Evolutionary conservation across 2,797 vertebrate genomes (phyloP), one percentile per base, ranked within the genome.

Genomic region (Spea hammondii): DNA sequence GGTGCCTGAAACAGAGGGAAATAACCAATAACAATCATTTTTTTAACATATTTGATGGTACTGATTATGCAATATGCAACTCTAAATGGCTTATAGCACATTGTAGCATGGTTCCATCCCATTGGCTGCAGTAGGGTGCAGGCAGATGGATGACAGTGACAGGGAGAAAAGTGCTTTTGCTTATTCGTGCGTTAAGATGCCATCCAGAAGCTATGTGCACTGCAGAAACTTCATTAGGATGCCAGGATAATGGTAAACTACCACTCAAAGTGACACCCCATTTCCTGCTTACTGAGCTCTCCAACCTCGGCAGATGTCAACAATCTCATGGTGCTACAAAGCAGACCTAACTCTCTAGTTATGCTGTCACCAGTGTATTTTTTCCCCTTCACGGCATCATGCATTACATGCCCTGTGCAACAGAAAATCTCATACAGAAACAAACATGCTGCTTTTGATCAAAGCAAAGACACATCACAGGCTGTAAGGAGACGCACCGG

Each of bases 151-250:
- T 94, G 92, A 92, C 95, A 93, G 92, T 92, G 91, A 91, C 90
- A 92, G 92, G 92, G 91, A 91, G 91, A 91, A 91, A 90, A 94
- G 92, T 93, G 95, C 93, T 94, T 95, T 94, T 97, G 94, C 94
- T 96, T 95, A 96, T 93, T 92, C 92, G 92, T 95, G 95, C 93
- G 91, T 95, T 95, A 92, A 95, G 94, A 95, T 94, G 94, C 91
- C 94, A 95, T 95, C 93, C 94, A 93, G 94, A 92, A 92, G 91
- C 93, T 93, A 91, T 92, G 92, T 89, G 92, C 91, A 93, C 95
- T 94, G 94, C 94, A 95, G 95, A 95, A 95, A 96, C 95, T 96
- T 97, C 96, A 98, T 98, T 97, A 98, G 95, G 92, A 97, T 94
- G 94, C 94, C 93, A 96, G 95, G 94, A 95, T 97, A 96, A 96